These are phyloP conservation scores for Lacerta bilineata DNA, from an alignment of 2,797 vertebrate genomes.

Conservation along the genomic window DNA sequence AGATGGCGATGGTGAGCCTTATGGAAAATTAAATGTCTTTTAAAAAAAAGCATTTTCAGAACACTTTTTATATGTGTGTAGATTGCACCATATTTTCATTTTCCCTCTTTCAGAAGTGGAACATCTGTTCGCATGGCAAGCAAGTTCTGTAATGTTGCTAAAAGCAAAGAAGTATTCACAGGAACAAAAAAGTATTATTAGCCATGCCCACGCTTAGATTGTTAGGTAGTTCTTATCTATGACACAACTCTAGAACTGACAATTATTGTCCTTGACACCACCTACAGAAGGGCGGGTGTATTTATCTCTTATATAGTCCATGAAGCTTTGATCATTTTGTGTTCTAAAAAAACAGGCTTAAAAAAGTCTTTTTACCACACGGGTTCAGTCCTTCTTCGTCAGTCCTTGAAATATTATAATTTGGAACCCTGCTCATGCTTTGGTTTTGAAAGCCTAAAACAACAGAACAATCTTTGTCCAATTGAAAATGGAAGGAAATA, in stretches of 20 bases:
- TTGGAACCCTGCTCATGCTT: no score
- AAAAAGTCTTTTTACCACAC: neutral
- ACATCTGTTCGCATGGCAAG: neutral
- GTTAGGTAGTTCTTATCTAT: neutral
- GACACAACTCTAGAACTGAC: neutral
- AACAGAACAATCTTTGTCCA: neutral
- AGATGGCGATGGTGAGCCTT: no score
- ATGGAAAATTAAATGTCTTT: no score
- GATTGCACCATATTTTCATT: neutral
- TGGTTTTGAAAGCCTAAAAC: neutral
- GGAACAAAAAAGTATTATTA: neutral
- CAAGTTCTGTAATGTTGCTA: neutral
- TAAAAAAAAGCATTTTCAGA: no score
- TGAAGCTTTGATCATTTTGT: neutral
- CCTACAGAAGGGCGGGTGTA: slow-evolving; percentile 38
- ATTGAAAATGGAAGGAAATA: neutral
- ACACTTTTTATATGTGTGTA: no score
- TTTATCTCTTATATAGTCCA: neutral
- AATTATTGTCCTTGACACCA: slow-evolving; percentile 50
- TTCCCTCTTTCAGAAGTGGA: neutral
- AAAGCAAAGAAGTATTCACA: slow-evolving; percentile 38
- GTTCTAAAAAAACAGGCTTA: no score
- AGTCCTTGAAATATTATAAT: neutral
- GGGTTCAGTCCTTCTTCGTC: neutral
- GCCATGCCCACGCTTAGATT: neutral